phyloP scores from a whole-genome alignment of 2,888 invertebrate species.

The Opisthograptis luteolata region DNA sequence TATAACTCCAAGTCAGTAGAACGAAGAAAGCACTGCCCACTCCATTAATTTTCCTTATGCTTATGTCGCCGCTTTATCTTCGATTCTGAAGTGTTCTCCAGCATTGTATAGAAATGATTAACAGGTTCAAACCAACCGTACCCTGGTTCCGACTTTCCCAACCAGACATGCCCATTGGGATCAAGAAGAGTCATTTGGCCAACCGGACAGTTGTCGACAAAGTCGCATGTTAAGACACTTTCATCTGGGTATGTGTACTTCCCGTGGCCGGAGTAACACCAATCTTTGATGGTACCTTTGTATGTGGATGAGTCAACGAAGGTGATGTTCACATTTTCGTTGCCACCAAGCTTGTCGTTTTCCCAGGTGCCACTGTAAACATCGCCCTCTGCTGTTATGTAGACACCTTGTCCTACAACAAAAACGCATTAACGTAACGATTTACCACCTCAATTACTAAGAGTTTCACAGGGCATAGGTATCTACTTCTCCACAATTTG shows the following conservation, averaged over 20 bases:
- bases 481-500: too few relatives aligned
- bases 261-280: conserved; percentile 75
- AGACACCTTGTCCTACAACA: conserved; percentile 75
- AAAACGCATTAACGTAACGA: conserved; percentile 1
- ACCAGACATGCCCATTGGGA: conserved; percentile 81
- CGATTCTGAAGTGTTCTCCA: conserved; percentile 52
- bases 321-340: conserved; percentile 58
- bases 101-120: conserved; percentile 70
- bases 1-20: too few relatives aligned
- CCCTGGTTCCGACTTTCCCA: conserved; percentile 70
- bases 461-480: too few relatives aligned
- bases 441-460: too few relatives aligned
- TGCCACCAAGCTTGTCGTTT: conserved; percentile 72
- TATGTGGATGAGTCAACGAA: conserved; percentile 79
- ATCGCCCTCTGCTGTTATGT: conserved; percentile 85
- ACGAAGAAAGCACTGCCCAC: not conserved
- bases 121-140: conserved; percentile 69
- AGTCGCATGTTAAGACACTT: conserved; percentile 72
- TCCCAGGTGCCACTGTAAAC: conserved; percentile 83
- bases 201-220: conserved; percentile 78
- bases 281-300: conserved; percentile 76
- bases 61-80: conserved; percentile 33
- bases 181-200: conserved; percentile 74
- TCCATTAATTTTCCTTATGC: not conserved
- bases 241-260: conserved; percentile 80